Evolutionary conservation across 2,797 vertebrate species (phyloP), one percentile per base, ranked within the genome.

Genomic region (Leptodon cayanensis): DNA sequence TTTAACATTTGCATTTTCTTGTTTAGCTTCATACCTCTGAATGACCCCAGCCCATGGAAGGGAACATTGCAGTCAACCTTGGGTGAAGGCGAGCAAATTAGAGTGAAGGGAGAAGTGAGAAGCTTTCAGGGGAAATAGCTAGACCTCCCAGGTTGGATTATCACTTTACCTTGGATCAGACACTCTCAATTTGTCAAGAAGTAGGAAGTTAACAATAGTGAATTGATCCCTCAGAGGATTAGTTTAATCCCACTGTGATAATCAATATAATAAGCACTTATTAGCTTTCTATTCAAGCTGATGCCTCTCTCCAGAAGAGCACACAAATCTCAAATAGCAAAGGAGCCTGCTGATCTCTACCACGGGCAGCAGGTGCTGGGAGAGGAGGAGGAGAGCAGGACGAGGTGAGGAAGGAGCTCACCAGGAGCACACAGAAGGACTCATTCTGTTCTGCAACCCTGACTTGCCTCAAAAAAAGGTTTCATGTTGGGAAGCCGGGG

Each of bases 241-340:
- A 87, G 73, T 52, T 87, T 87, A 80, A 95, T 89, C 86, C 78
- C 44, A 40, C 92, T 72, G 86, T 87, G 92, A 72, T 89, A 87
- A 87, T 94, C 92, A 87, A 92, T 87, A 83, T 80, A 89, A 92
- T 94, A 80, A 90, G 54, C 54, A 63, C 58, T 83, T 72, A 77
- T 79, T 90, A 84, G 49, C 73, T 87, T 77, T 76, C 70, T 71
- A 2, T 67, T 72, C 78, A 71, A 54, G 89, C 49, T 62, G 72
- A 42, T 58, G 58, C 16, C 31, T 71, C 58, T 55, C 71, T 69
- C 33, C 55, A 69, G 74, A 61, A 57, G 10, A 69, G 40, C 61
- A 25, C 24, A 70, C 11, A 65, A 28, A 59, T 39, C 76, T 79
- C 47, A 31, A 22, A 22, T 1, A 65, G 50, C 6, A 28, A 50